A percentile compares a stretch with the other conserved stretches of the same genome.
phyloP scores from a whole-genome alignment of 2,888 invertebrate genomes.

The Serripes groenlandicus region DNA sequence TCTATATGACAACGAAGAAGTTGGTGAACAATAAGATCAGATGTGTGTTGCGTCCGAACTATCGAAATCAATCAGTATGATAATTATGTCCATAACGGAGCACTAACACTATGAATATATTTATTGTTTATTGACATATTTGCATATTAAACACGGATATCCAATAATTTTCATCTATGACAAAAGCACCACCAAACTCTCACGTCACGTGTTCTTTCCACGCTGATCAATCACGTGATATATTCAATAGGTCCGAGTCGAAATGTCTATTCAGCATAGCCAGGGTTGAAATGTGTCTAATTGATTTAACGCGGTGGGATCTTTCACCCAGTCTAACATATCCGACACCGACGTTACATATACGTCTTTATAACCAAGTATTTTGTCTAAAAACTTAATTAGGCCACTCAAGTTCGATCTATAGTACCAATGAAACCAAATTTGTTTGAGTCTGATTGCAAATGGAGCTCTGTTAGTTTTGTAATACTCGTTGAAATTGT shows the following conservation, averaged over 20 bases:
- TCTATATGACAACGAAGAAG: too few relatives aligned
- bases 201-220: neutral
- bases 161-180: too few relatives aligned
- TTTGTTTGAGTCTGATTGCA: conserved; percentile 70
- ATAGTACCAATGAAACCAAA: conserved; percentile 74
- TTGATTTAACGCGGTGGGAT: conserved; percentile 71
- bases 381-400: conserved; percentile 66
- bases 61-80: too few relatives aligned
- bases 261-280: conserved; percentile 76
- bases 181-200: too few relatives aligned
- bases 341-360: conserved; percentile 77
- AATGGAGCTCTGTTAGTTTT: conserved; percentile 70
- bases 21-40: too few relatives aligned
- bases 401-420: conserved; percentile 68
- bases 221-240: neutral
- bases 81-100: too few relatives aligned
- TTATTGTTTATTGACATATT: too few relatives aligned
- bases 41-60: too few relatives aligned
- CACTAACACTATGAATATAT: too few relatives aligned
- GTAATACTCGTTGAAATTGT: conserved; percentile 89
- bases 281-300: conserved; percentile 75
- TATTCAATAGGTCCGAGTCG: neutral
- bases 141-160: too few relatives aligned
- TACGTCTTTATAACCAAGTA: conserved; percentile 76
- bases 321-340: conserved; percentile 79